Evolutionary conservation across 1,140 invertebrate species (phyloP), one percentile per base, ranked within the genome.

Genomic region (Cyphomyrmex costatus): DNA sequence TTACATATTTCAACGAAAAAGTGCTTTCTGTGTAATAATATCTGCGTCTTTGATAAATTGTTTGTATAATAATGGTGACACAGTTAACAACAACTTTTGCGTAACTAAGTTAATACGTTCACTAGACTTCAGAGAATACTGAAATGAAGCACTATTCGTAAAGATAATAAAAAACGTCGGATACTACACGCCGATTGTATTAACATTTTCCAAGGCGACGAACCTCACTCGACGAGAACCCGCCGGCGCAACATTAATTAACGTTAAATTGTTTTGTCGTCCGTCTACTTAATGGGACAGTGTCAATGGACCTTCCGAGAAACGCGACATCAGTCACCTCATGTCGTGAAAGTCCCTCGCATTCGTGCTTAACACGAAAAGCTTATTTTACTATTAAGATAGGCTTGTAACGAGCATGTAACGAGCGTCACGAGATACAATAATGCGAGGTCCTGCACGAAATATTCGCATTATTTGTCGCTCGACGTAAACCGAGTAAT

Each of bases 301-400:
- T 91, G 91, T 93, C 91, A 93, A 92, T 92, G 91, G 91, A 90
- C 87, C 88, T 92, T 93, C 87, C 88, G 82, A 91, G 92, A 92
- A 91, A 53, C 71, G 79, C 60, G 76, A 77, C 85, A 85, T 91
- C 66, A 60, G 76, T 71, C 56, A 70, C 68, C 70, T 80, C 71
- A 83, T 85, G 66, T 27, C 79, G 68, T 73, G 71, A 46, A 82
- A 58, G 66, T 21, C 66, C 30, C 16, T 27, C 42, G 33, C 49
- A 46, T 27, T 63, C 51, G 42, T 24, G 71, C 24, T 78, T 60
- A 78, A 87, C 85, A 33, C 70, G 66, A 85, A 88, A 80, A 70
- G 66, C 60, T 63, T 66, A 80, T 85, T 89, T 65, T 73, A 85
- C 73, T 51, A 36, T 56, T 53, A 49, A 79, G 73, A 86, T 46